Base-by-base conservation (phyloP, 2,113 vertebrate genomes). In the Pelecanoides urinatrix region DNA sequence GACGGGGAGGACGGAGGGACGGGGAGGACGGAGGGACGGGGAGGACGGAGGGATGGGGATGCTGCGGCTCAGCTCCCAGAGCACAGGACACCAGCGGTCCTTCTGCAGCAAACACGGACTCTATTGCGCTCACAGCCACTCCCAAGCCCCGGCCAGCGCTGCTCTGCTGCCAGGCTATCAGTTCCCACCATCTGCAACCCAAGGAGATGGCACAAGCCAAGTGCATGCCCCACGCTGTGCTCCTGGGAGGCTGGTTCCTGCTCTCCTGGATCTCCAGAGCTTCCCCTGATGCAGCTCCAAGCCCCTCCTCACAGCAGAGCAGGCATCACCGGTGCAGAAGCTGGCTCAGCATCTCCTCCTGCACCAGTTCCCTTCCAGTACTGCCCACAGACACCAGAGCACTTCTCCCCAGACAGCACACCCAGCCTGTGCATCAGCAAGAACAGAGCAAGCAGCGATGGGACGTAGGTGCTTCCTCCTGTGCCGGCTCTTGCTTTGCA, bases 1-100 rank as follows among this genome's bases (percentile, higher is more conserved):
- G 11, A 36, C 1, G 3, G 42, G 9, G 34, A 30, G 7, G 47
- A 45, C 6, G 2, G 26, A 47, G 25, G 0, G 26, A 9, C 0
- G 0, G 38, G 13, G 14, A 75, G 26, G 36, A 45, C 1, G 17
- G 58, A 65, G 50, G 21, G 11, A 32, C 1, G 3, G 42, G 9
- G 30, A 26, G 7, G 47, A 45, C 6, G 2, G 26, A 40, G 25
- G 44, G 32, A 42, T 19, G 19, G 45, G 29, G 34, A 45, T 30
- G 80, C 34, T 32, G 47, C 0, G 3, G 63, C 19, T 30, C 10
- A 6, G 65, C 55, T 59, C 44, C 7, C 38, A 62, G 9, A 10
- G 22, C 38, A 34, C 32, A 18, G 65, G n/a, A 38, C 72, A 49
- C 16, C 9, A 1, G 2, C 0, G 0, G 18, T 65, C 67, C 42